Percentiles rank a stretch among this genome's conserved stretches.
Evolutionary conservation across 2,113 vertebrate genomes (phyloP).

Genomic region (Fulmarus glacialis): DNA sequence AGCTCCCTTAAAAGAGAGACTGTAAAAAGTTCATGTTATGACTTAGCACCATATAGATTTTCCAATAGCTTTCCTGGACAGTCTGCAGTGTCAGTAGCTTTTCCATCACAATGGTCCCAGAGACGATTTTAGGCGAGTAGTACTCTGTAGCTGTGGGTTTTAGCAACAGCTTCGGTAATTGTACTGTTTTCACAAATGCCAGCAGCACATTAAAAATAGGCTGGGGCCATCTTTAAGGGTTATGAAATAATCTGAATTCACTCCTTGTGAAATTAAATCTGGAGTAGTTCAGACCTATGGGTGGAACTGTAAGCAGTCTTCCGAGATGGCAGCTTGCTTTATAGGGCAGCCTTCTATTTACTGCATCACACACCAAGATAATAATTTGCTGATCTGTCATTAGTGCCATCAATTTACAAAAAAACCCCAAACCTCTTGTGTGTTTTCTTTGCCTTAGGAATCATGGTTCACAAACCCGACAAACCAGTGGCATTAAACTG

Average conservation of each 20-base stretch:
- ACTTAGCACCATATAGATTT: constrained; percentile 54
- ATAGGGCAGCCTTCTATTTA: constrained; percentile 41
- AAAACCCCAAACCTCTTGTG: neutral
- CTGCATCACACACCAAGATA: constrained; percentile 40
- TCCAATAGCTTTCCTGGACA: constrained; percentile 57
- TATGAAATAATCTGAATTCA: constrained; percentile 69
- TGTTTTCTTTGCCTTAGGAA: constrained; percentile 9
- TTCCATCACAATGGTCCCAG: constrained; percentile 56
- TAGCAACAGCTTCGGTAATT: constrained; percentile 63
- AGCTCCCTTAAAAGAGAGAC: constrained; percentile 32
- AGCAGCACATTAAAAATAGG: constrained; percentile 62
- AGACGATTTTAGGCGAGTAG: constrained; percentile 56
- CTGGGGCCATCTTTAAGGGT: constrained; percentile 60
- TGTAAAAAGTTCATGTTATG: constrained; percentile 37
- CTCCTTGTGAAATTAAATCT: constrained; percentile 68
- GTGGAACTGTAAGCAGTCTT: constrained; percentile 59
- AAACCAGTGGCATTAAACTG: neutral
- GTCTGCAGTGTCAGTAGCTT: constrained; percentile 66
- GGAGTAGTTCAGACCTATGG: constrained; percentile 51
- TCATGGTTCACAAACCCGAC: neutral
- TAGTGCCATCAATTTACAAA: constrained; percentile 36
- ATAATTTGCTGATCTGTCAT: constrained; percentile 58
- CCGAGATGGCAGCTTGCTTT: constrained; percentile 64
- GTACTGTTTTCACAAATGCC: constrained; percentile 67
- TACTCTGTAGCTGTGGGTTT: constrained; percentile 56